Conservation (phyloP, 2,888 invertebrate species). For the Lissocephala sabroskyi region DNA sequence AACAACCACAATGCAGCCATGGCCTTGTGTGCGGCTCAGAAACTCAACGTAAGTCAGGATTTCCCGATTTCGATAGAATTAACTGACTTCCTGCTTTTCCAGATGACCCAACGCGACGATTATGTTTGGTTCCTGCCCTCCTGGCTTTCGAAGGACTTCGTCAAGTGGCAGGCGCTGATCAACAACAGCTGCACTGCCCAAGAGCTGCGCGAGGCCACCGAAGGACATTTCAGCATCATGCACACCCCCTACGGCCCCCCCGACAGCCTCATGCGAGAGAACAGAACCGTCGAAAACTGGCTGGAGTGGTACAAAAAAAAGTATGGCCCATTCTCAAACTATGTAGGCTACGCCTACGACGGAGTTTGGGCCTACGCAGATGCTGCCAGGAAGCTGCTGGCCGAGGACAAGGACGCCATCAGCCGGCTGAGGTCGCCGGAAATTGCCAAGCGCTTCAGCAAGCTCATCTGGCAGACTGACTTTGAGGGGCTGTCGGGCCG, state of each 20-base stretch:
- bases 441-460: constrained; percentile 73
- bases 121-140: constrained; percentile 91
- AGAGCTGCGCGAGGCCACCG: constrained; percentile 79
- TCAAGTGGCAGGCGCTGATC: constrained; percentile 73
- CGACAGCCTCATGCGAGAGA: constrained; percentile 76
- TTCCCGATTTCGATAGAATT: neutral
- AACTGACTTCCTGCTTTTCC: constrained; percentile 71
- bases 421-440: constrained; percentile 41
- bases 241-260: constrained; percentile 78
- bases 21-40: constrained; percentile 86
- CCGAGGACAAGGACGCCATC: constrained; percentile 68
- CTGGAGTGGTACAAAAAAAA: constrained; percentile 14
- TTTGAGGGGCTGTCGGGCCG: constrained; percentile 84
- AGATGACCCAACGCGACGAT: constrained; percentile 81
- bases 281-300: constrained; percentile 79
- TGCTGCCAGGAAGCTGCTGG: constrained; percentile 79
- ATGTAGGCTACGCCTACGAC: constrained; percentile 85
- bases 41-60: constrained; percentile 49
- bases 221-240: constrained; percentile 81
- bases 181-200: constrained; percentile 75
- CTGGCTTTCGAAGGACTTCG: constrained; percentile 79
- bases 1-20: constrained; percentile 81
- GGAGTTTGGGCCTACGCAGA: constrained; percentile 86
- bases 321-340: constrained; percentile 74
- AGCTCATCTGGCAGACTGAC: constrained; percentile 78